Base-by-base conservation (phyloP, 2,888 invertebrate genomes). In the Drosophila picticornis region DNA sequence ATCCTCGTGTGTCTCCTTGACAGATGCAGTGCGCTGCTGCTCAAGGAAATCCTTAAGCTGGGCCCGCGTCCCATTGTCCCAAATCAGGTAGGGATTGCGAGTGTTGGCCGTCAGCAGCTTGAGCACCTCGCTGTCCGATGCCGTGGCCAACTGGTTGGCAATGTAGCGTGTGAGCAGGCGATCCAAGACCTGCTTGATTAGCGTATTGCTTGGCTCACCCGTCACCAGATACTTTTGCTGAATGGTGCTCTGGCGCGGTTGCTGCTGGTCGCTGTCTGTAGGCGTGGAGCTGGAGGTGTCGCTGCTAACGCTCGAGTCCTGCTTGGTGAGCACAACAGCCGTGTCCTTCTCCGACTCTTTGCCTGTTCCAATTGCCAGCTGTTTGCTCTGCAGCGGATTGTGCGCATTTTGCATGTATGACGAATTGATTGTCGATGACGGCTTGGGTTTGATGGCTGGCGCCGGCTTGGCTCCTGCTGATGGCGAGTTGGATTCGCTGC, bases 21-120 rank as follows among this genome's bases (percentile, higher is more conserved):
- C 90, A 7, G 92, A 90, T 3, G 91, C 85, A 31, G 89, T 89
- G 36, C 96, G 94, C 89, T 97, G 96, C 56, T 94, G 95, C 74
- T 96, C 96, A 7, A 99, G 94, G 91, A 97, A 97, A 91, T 99
- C 99, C 48, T 95, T 94, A 2, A 99, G 94, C 93, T 99, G 99
- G 0, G 97, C 97, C 79, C 99, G 95, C 0, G 99, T 99, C 10
- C 97, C 96, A 94, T 99, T 99, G 94, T 99, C 98, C 99, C 99
- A 99, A 51, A 99, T 96, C 32, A 99, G 94, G 93, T 99, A 99
- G 0, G 99, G 99, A 90, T 97, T 98, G 79, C 97, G 97, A 91
- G 97, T 97, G 93, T 99, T 99, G 46, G 98, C 98, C 85, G 98
- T 99, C n/a, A 99, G 93, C 19, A 96, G 95, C 94, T 99, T 99